phyloP scores from a whole-genome alignment of 2,797 vertebrate species.

The Onychomys torridus region DNA sequence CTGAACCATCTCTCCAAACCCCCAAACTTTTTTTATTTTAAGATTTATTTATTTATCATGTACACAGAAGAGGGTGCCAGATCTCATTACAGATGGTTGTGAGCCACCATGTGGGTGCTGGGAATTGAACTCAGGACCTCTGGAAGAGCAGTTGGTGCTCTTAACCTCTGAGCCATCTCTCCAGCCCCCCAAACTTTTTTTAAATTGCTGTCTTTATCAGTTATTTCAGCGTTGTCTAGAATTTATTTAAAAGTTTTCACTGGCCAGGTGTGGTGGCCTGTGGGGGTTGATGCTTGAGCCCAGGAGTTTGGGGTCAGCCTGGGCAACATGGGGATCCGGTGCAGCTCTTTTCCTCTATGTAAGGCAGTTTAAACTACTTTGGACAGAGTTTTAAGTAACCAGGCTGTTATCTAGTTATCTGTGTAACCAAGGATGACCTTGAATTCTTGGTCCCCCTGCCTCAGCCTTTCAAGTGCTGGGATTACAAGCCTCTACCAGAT shows the following conservation, averaged over 20 bases:
- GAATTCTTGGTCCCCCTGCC: background rate
- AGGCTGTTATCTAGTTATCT: background rate
- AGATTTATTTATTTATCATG: too few species aligned
- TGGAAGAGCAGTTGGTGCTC: too few species aligned
- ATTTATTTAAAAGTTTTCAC: conserved; percentile 24
- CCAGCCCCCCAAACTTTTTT: background rate
- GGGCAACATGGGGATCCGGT: background rate
- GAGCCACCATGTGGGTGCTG: too few species aligned
- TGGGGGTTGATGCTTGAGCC: background rate
- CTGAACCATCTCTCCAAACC: background rate
- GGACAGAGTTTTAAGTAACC: background rate
- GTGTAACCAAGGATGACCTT: background rate
- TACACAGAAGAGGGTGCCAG: too few species aligned
- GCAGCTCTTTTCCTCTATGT: background rate
- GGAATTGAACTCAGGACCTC: too few species aligned
- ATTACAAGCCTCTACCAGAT: background rate
- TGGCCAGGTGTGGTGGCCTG: background rate
- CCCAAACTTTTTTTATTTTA: background rate
- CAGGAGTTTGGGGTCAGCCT: background rate
- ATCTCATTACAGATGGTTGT: too few species aligned
- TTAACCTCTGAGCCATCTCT: background rate
- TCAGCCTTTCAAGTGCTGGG: background rate
- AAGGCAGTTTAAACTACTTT: conserved; percentile 50
- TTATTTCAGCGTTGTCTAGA: conserved; percentile 40
- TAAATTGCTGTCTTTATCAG: background rate